A percentile compares a stretch with the other conserved stretches of the same genome.
phyloP scores from a whole-genome alignment of 1,140 invertebrate species.

The Teleopsis dalmanni region DNA sequence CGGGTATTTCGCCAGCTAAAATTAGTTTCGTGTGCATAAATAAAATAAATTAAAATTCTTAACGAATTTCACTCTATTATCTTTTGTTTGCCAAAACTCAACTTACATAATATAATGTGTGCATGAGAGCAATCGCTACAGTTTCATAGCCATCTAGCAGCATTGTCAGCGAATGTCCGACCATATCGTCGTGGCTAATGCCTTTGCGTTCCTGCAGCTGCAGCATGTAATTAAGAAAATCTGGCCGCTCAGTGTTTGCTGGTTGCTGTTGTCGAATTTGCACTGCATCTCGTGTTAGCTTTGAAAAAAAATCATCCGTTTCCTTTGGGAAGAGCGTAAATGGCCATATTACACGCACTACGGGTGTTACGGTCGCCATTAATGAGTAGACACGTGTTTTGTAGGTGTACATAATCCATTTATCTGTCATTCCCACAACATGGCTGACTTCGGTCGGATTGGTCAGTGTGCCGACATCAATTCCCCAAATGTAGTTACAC shows the following conservation, averaged over 20 bases:
- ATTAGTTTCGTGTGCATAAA: neutral
- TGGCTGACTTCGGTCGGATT: neutral
- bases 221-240: slow-evolving; percentile 9
- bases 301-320: slow-evolving; percentile 6
- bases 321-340: slow-evolving; percentile 15
- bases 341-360: slow-evolving; percentile 17
- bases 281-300: slow-evolving; percentile 5
- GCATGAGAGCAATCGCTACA: slow-evolving; percentile 5
- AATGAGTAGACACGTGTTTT: no score
- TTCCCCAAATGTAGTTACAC: slow-evolving; percentile 8
- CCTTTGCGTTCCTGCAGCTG: slow-evolving; percentile 9
- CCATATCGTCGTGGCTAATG: slow-evolving; percentile 6
- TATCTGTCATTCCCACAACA: no score
- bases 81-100: no score
- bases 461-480: slow-evolving; percentile 6
- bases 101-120: slow-evolving; percentile 11
- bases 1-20: slow-evolving; percentile 8
- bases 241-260: neutral
- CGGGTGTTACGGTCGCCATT: no score
- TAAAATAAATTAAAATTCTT: neutral
- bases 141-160: slow-evolving; percentile 15
- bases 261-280: neutral
- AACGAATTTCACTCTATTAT: no score
- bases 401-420: no score
- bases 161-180: slow-evolving; percentile 11